Conservation (phyloP, 2,888 invertebrate species). For the Fragum whitleyi region DNA sequence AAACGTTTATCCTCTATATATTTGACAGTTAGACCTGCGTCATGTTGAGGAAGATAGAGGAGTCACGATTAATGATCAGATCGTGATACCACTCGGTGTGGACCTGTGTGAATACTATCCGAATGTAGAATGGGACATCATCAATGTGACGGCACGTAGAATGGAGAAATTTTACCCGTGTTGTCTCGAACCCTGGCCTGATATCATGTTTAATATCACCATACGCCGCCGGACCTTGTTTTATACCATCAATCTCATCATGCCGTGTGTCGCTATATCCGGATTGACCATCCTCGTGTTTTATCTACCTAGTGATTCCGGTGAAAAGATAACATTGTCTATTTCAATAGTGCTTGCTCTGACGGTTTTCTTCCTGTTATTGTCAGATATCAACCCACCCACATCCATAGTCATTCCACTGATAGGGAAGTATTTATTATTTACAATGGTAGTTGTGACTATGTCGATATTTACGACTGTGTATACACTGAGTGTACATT, state of each 20-base stretch:
- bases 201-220: conserved; percentile 85
- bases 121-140: conserved; percentile 84
- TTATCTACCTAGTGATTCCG: conserved; percentile 98
- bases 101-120: conserved; percentile 84
- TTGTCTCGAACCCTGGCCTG: conserved; percentile 84
- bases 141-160: conserved; percentile 87
- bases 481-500: conserved; percentile 97
- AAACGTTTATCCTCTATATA: too few relatives aligned
- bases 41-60: conserved; percentile 63
- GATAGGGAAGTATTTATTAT: conserved; percentile 96
- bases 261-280: conserved; percentile 98
- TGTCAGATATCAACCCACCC: conserved; percentile 99
- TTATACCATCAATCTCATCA: conserved; percentile 98
- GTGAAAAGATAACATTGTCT: conserved; percentile 98
- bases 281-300: conserved; percentile 98
- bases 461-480: conserved; percentile 97
- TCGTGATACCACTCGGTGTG: conserved; percentile 77
- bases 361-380: conserved; percentile 99
- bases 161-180: conserved; percentile 87
- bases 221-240: conserved; percentile 89
- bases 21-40: conserved; percentile 86
- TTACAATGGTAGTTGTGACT: conserved; percentile 99
- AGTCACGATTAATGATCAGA: conserved; percentile 55
- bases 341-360: conserved; percentile 98
- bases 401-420: conserved; percentile 98